These are phyloP conservation scores for Gymnocypris eckloni DNA, from an alignment of 2,797 vertebrate species.

Conservation along the genomic window DNA sequence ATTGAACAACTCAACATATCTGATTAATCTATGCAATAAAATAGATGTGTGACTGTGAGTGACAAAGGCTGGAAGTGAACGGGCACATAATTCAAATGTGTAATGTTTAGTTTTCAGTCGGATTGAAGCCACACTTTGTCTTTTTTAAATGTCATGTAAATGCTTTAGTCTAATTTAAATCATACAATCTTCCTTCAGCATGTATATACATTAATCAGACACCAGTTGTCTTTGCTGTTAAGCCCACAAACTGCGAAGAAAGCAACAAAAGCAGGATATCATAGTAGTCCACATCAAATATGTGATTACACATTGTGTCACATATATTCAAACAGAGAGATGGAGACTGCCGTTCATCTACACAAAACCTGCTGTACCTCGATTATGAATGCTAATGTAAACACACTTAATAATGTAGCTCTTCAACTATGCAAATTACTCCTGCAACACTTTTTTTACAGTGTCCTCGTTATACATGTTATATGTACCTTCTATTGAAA, in stretches of 20 bases:
- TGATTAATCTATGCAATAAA: conserved; percentile 37
- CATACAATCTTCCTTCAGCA: background rate
- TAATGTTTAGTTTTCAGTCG: background rate
- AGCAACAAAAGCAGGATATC: conserved; percentile 9
- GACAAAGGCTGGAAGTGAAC: background rate
- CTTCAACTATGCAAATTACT: background rate
- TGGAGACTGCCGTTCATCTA: background rate
- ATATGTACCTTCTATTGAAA: background rate
- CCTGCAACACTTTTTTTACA: background rate
- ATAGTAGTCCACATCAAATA: background rate
- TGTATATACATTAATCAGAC: background rate
- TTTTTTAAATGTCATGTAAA: background rate
- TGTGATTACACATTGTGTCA: background rate
- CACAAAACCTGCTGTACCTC: background rate
- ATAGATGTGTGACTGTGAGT: conserved; percentile 25
- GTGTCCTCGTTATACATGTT: background rate
- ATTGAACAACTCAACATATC: conserved; percentile 55
- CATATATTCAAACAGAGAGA: background rate
- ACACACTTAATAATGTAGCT: background rate
- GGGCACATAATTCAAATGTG: background rate
- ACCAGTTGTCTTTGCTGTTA: background rate
- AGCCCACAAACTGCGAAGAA: background rate
- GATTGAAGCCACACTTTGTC: background rate
- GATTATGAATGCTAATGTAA: background rate
- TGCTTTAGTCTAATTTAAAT: background rate